Conservation (phyloP, 1,140 invertebrate species). For the Calliopsis andreniformis region DNA sequence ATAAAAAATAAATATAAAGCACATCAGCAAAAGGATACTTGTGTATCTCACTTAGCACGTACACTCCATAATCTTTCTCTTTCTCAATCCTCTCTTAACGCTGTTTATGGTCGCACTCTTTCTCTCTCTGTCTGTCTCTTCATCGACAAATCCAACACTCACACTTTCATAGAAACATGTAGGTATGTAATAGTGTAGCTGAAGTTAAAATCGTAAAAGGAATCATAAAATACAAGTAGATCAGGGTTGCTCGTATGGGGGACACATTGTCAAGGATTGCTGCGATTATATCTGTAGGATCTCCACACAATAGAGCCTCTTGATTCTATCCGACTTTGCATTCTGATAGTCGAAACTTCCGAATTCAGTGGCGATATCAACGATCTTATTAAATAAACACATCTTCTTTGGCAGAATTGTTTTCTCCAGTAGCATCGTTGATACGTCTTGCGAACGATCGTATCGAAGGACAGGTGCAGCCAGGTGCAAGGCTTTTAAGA, state of each 20-base stretch:
- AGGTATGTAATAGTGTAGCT: too few relatives aligned
- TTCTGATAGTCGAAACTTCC: slow-evolving; percentile 1
- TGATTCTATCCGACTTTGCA: neutral
- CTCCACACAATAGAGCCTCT: slow-evolving; percentile 28
- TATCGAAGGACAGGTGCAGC: slow-evolving; percentile 44
- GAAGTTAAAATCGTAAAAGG: too few relatives aligned
- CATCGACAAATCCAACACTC: neutral
- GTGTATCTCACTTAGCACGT: too few relatives aligned
- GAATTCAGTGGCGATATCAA: slow-evolving; percentile 9
- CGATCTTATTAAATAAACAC: slow-evolving; percentile 12
- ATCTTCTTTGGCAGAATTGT: neutral
- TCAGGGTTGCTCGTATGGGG: too few relatives aligned
- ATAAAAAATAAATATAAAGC: too few relatives aligned
- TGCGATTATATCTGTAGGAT: neutral
- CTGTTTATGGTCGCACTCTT: too few relatives aligned
- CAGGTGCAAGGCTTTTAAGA: slow-evolving; percentile 36
- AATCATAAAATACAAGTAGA: neutral
- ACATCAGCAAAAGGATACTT: too few relatives aligned
- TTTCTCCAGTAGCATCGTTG: slow-evolving; percentile 16
- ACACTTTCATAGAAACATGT: neutral
- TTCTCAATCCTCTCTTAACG: too few relatives aligned
- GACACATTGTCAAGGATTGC: neutral
- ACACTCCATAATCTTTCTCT: too few relatives aligned
- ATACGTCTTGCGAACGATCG: slow-evolving; percentile 24
- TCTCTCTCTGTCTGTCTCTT: too few relatives aligned